phyloP scores from a whole-genome alignment of 1,140 invertebrate species.

The Gyrodactylus salaris region DNA sequence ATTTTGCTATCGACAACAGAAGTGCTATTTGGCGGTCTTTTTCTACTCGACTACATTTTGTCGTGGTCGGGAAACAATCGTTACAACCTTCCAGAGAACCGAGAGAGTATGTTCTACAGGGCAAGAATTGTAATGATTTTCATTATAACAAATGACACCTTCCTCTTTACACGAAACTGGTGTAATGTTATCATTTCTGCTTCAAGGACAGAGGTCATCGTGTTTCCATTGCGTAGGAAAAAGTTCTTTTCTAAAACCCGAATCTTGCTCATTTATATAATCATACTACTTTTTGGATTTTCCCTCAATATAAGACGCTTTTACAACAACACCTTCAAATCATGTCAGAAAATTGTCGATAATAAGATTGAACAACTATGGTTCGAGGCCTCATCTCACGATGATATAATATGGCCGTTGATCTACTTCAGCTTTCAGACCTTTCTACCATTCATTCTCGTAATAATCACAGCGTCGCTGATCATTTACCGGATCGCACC shows the following conservation, averaged over 20 bases:
- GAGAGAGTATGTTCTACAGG: background rate
- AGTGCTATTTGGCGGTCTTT: background rate
- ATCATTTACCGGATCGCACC: background rate
- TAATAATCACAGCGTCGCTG: background rate
- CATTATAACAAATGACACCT: background rate
- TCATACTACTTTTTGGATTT: background rate
- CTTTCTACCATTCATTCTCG: slow-evolving; percentile 1
- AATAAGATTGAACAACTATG: background rate
- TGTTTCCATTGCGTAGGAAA: background rate
- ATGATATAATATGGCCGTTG: background rate
- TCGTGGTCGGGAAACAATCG: background rate
- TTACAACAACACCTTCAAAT: background rate
- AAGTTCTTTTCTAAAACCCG: background rate
- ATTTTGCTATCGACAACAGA: background rate
- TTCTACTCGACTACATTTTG: background rate
- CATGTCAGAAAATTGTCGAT: background rate
- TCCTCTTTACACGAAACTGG: slow-evolving; percentile 1
- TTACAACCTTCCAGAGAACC: background rate
- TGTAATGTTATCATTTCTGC: slow-evolving; percentile 3
- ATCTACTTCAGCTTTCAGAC: slow-evolving; percentile 2
- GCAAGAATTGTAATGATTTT: background rate
- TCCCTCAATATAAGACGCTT: background rate
- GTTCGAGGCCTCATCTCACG: background rate
- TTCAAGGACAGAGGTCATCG: slow-evolving; percentile 1
- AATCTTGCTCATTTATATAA: background rate